Percentiles rank a stretch among this genome's conserved stretches.
Evolutionary conservation across 2,888 invertebrate genomes (phyloP).

Genomic region (Cecidostiba fungosa): DNA sequence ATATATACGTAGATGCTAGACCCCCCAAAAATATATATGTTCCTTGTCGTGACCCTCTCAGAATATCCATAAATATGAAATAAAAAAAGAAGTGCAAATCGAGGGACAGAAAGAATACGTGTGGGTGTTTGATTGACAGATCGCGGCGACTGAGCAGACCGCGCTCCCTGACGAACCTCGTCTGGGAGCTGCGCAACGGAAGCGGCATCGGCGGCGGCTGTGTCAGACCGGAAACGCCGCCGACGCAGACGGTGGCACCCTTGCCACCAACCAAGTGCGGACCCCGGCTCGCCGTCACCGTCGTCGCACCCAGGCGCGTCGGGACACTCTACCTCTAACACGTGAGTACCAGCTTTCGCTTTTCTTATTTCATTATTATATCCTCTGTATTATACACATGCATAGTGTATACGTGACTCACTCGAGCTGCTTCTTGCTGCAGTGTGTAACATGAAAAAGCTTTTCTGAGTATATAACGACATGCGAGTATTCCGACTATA

Average conservation of each 20-base stretch:
- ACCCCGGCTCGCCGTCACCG: constrained; percentile 81
- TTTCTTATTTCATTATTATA: constrained; percentile 3
- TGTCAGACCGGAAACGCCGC: constrained; percentile 77
- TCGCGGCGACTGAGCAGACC: constrained; percentile 91
- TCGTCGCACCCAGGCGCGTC: constrained; percentile 79
- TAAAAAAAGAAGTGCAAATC: not conserved
- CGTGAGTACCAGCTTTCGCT: constrained; percentile 71
- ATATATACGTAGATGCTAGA: not conserved
- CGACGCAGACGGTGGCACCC: constrained; percentile 76
- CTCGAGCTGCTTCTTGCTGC: no score
- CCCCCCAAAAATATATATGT: not conserved
- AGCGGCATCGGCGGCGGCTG: constrained; percentile 75
- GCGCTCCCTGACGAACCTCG: constrained; percentile 92
- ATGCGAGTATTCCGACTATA: not conserved
- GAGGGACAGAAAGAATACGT: not conserved
- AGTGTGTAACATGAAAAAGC: not conserved
- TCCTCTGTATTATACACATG: no score
- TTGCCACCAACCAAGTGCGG: constrained; percentile 81
- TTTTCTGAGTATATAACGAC: not conserved
- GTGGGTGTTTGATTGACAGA: constrained; percentile 66
- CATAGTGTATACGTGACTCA: not conserved
- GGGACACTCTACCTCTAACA: constrained; percentile 81
- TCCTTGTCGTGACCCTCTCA: not conserved
- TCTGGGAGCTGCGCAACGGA: constrained; percentile 85
- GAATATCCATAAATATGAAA: not conserved